These are phyloP conservation scores for Papilio helenus DNA, from an alignment of 1,140 invertebrate genomes.

Conservation along the genomic window DNA sequence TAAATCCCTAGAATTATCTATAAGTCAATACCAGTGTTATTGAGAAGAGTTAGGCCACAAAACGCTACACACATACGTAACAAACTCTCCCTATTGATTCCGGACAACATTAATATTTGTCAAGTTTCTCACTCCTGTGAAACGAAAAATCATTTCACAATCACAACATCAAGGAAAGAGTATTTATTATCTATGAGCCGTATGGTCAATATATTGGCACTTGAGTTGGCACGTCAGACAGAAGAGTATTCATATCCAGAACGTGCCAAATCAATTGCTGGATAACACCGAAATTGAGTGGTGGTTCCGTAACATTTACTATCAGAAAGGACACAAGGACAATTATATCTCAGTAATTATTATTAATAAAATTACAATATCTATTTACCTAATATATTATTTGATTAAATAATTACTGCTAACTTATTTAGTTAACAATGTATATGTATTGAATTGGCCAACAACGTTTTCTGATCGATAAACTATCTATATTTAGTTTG, in stretches of 20 bases:
- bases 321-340: constrained; percentile 5
- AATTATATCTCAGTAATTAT: background rate
- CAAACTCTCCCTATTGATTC: constrained; percentile 52
- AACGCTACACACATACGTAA: constrained; percentile 70
- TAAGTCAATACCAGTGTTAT: constrained; percentile 78
- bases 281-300: background rate
- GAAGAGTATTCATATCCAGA: background rate
- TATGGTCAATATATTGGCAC: background rate
- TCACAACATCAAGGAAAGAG: background rate
- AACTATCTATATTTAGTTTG: background rate
- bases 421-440: constrained; percentile 17
- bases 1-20: constrained; percentile 81
- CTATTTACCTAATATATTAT: constrained; percentile 7
- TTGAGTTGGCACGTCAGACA: background rate
- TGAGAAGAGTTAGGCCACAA: constrained; percentile 78
- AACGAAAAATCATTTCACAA: constrained; percentile 9
- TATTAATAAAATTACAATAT: constrained; percentile 16
- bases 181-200: background rate
- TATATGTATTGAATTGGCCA: constrained; percentile 34
- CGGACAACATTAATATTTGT: background rate
- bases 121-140: background rate
- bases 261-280: background rate
- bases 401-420: constrained; percentile 5
- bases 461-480: constrained; percentile 30
- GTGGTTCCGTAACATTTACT: background rate